Percentiles rank a stretch among this genome's conserved stretches.
Conservation (phyloP, 2,888 invertebrate genomes). For the Holacanthella duospinosa region DNA sequence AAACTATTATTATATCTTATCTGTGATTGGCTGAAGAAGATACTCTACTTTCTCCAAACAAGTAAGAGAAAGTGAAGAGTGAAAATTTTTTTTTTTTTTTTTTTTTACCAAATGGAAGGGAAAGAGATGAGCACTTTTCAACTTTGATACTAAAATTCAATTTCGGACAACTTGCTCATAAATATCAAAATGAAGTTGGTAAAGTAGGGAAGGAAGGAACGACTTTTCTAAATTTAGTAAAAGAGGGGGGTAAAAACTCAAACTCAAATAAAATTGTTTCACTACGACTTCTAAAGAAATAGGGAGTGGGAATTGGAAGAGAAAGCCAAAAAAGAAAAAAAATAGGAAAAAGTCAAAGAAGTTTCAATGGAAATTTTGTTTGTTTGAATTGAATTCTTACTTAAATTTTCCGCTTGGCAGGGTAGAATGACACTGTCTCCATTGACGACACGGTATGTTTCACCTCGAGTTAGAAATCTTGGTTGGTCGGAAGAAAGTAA, state of each 20-base stretch:
- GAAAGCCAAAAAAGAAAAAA: neutral
- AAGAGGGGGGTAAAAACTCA: neutral
- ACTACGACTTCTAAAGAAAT: neutral
- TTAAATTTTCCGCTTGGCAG: constrained; percentile 68
- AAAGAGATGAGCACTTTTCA: constrained; percentile 4
- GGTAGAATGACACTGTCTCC: constrained; percentile 67
- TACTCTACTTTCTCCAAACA: neutral
- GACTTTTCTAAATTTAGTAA: neutral
- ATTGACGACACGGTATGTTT: constrained; percentile 64
- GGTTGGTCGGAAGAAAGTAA: constrained; percentile 43
- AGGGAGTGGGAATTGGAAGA: neutral
- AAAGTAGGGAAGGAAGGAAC: neutral
- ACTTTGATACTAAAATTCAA: constrained; percentile 11
- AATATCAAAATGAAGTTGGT: constrained; percentile 6
- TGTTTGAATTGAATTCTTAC: constrained; percentile 46
- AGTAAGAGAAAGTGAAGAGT: neutral
- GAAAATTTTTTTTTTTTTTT: neutral
- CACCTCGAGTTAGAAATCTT: constrained; percentile 61
- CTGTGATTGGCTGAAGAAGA: neutral
- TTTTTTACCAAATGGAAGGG: neutral
- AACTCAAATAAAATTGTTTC: neutral
- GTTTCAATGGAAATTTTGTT: neutral
- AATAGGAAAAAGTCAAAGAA: neutral
- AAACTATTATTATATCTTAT: neutral
- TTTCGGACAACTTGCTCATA: constrained; percentile 6